Evolutionary conservation across 1,140 invertebrate genomes (phyloP), one percentile per base, ranked within the genome.

Genomic region (Radopholus similis): DNA sequence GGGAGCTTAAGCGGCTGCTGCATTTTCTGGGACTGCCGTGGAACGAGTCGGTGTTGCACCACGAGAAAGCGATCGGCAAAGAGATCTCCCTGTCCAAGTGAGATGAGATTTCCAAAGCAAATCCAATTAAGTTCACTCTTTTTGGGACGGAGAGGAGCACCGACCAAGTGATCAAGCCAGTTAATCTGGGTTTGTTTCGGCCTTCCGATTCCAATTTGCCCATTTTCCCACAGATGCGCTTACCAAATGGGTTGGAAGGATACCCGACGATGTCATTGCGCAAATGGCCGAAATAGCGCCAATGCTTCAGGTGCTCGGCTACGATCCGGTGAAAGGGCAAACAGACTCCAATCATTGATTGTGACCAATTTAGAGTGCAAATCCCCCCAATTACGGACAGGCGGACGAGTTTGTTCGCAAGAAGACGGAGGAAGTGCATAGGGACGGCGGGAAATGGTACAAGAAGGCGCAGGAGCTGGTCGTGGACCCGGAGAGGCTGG

Each of bases 121-220:
- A 15, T 18, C 49, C 23, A 40, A 68, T 15, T 49, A 9, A 15
- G 32, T 13, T 18, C 38, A 23, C 15, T 55, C 15, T 9, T 18
- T 68, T 63, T n/a, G 96, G 93, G 85, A 91, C 94, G 74, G 95
- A 98, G 85, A 88, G 93, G 63, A 97, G 94, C 15, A 95, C 93
- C 68, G 95, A 98, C 86, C 95, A 98, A 87, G 94, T 98, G 57
- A 92, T 97, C 81, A 96, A 96, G 83, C 93, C 95, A 5, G 90
- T 98, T 13, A 97, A 97, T 86, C 84, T 93, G 66, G 93, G 58
- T 62, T 28, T 13, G 37, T 4, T 49, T 21, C 30, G 15, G 13
- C 15, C 26, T 9, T 51, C 32, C 9, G 32, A 53, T 4, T 47
- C 23, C 21, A 42, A 35, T 35, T 35, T 35, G 8, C 13, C 34